Base-by-base conservation (phyloP, 1,140 invertebrate species). In the Contarinia nasturtii region DNA sequence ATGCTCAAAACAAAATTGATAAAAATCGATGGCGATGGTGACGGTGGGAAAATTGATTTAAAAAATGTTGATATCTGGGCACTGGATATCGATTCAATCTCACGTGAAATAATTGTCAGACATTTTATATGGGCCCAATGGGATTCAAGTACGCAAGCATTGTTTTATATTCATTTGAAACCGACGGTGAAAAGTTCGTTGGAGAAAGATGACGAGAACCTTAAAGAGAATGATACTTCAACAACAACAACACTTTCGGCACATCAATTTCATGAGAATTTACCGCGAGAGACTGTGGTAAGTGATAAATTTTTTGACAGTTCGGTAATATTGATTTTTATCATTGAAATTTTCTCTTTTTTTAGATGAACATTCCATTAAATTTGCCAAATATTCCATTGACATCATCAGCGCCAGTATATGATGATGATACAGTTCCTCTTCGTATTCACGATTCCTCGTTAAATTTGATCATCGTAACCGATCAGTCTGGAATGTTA, bases 211-310 rank as follows among this genome's bases (percentile, higher is more conserved):
- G 67, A 69, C 49, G 70, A 75, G 49, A 27, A 10, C 3, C 4
- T 10, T 27, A 27, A 27, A 27, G 27, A 27, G 10, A 67, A 68
- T 10, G 63, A 67, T 18, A 68, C 66, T 18, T 71, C 73, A 53
- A 58, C 61, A 14, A 72, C 67, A 19, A 81, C 82, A 1, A 86
- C 80, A 1, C 65, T 89, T 0, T 83, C 82, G 20, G 82, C 82
- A 27, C 67, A 87, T 11, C 85, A 88, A 60, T 87, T 87, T 56
- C 82, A 87, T 56, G 78, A 82, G 44, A 79, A 85, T 55, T 69
- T 85, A 50, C 84, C 83, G 2, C 81, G 84, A 54, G 85, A 87
- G 62, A 86, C 82, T 45, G 83, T 89, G 58, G 83, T 86, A 71
- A 59, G 72, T 65, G 50, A 43, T 49, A 48, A 44, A 49, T 40